Base-by-base conservation (phyloP, 2,888 invertebrate genomes). In the Drosophila sordidula region DNA sequence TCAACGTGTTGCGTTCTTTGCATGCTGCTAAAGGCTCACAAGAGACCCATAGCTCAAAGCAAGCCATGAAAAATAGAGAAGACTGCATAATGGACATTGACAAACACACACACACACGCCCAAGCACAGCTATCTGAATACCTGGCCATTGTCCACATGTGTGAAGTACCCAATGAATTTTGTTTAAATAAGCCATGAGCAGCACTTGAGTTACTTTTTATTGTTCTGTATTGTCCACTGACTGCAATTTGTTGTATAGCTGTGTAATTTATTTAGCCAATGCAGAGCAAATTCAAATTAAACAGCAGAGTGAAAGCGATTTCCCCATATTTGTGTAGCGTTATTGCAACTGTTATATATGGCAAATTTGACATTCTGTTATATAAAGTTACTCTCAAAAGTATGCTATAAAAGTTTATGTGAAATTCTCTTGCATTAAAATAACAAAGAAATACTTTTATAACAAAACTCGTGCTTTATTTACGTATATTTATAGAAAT, bases 1-100 rank as follows among this genome's bases (percentile, higher is more conserved):
- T 49, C 42, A 51, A 55, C 42, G 36, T 61, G 16, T 42, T 57
- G 26, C 56, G n/a, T 34, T 57, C 50, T 34, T 72, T 73, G 71
- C 73, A 71, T 73, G 71, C 34, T 46, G 61, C 54, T 54, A 32
- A 45, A 46, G 12, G 22, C 36, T 4, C 44, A 18, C 41, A 42
- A 16, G n/a, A 29, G 18, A n/a, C 12, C 26, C 6, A 4, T 6
- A 34, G 34, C n/a, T 14, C 11, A 16, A 25, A 14, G 6, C 6
- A 25, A 11, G n/a, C 9, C 9, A 49, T 34, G 36, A 56, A 36
- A 26, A 26, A 56, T 38, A 38, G 0, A 49, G n/a, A 16, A 9
- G n/a, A 25, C 34, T 18, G n/a, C 8, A 25, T 6, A 26, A 47
- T 2, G 46, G 16, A 50, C 47, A n/a, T 36, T 29, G 29, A 29